These are phyloP conservation scores for Coilia nasus DNA, from an alignment of 2,797 vertebrate species.

Conservation along the genomic window DNA sequence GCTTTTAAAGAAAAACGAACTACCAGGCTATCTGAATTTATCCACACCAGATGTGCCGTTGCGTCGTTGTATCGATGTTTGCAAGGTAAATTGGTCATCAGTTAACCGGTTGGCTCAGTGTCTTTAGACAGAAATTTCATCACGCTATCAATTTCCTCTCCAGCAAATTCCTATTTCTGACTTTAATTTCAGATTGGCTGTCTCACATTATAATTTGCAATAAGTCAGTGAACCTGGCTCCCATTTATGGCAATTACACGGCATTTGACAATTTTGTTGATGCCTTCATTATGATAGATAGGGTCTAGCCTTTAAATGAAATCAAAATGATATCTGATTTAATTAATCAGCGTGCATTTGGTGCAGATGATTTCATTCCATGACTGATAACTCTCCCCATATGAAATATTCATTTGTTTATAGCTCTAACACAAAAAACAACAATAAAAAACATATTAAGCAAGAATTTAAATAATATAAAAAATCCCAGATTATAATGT, in stretches of 20 bases:
- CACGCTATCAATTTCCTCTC: neutral
- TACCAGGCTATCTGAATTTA: constrained; percentile 10
- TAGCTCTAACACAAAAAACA: constrained; percentile 43
- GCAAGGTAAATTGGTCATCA: neutral
- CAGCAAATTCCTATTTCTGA: neutral
- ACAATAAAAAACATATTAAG: constrained; percentile 49
- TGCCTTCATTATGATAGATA: constrained; percentile 68
- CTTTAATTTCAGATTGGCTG: constrained; percentile 32
- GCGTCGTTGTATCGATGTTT: neutral
- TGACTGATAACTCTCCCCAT: constrained; percentile 75
- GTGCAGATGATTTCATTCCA: constrained; percentile 70
- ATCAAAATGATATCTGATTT: constrained; percentile 75
- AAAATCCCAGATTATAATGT: constrained; percentile 39
- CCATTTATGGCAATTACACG: constrained; percentile 71
- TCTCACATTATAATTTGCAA: constrained; percentile 60
- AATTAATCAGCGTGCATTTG: constrained; percentile 65
- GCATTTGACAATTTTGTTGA: constrained; percentile 70
- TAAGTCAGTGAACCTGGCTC: constrained; percentile 70
- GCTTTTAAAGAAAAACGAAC: neutral
- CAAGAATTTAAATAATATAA: constrained; percentile 46
- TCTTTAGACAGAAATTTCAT: neutral
- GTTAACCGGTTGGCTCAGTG: neutral
- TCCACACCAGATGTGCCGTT: neutral
- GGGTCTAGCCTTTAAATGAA: constrained; percentile 63
- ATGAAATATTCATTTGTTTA: constrained; percentile 60